Base-by-base conservation (phyloP, 1,140 invertebrate species). In the Plutomurus gul region DNA sequence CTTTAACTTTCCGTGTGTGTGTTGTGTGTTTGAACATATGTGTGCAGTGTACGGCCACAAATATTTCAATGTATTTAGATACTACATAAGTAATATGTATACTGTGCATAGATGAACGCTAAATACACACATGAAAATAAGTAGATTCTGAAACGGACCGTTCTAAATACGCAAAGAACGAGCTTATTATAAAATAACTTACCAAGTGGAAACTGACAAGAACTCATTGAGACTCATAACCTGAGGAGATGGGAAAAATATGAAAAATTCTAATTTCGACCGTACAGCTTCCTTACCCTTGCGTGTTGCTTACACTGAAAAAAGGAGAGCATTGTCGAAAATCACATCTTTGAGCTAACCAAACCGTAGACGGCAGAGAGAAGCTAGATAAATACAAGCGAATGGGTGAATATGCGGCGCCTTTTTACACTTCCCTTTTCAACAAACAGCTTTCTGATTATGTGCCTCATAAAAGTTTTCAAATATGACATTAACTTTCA, bases 391-490 rank as follows among this genome's bases (percentile, higher is more conserved):
- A 65, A 65, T 65, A 65, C 30, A 65, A 33, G 56, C 25, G 56
- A 65, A 30, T 60, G n/a, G n/a, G 30, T n/a, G 51, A n/a, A 30
- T n/a, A n/a, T 27, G 75, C 75, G 75, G 75, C 75, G 56, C 75
- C 75, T 65, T 36, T 65, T 65, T 65, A 65, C 56, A 65, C 27
- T 33, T 65, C 27, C 56, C 75, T 56, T 49, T 51, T 71, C 75
- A 70, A 77, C 75, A 43, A 77, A 77, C 75, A 65, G 46, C 75
- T 49, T 77, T 77, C 75, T 77, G 75, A 77, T 77, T 77, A 77
- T 77, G 75, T 77, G 30, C 75, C 75, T 77, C 75, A 77, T 77
- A 77, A 77, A 77, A 77, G 75, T 77, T 71, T 33, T 77, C 75
- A 77, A 77, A 77, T 77, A 70, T 77, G 75, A 77, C 75, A 77